Conservation (phyloP, 2,113 vertebrate genomes). For the Lipophrys pholis region DNA sequence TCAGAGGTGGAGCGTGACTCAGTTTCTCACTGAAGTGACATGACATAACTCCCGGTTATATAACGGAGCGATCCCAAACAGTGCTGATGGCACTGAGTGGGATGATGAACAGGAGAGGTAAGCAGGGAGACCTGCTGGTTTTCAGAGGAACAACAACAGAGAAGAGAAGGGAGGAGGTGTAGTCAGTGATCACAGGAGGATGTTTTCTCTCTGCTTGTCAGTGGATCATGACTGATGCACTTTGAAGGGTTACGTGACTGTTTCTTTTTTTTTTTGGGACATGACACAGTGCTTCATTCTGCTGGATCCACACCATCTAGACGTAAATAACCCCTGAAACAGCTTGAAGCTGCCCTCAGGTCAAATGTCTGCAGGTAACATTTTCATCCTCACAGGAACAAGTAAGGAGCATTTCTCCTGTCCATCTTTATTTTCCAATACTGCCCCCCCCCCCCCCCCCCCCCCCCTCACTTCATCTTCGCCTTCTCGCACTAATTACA, state of each 20-base stretch:
- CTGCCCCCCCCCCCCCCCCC: neutral
- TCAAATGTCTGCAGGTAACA: neutral
- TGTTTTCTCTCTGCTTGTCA: too few relatives aligned
- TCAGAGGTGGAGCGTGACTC: constrained; percentile 34
- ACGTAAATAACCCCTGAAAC: neutral
- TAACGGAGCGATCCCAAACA: too few relatives aligned
- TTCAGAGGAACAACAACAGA: too few relatives aligned
- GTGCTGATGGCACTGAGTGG: too few relatives aligned
- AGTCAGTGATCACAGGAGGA: too few relatives aligned
- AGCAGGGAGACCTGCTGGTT: too few relatives aligned
- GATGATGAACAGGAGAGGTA: too few relatives aligned
- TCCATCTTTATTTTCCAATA: constrained; percentile 24
- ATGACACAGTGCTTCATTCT: too few relatives aligned
- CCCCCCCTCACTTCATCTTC: constrained; percentile 12
- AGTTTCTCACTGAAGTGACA: constrained; percentile 46
- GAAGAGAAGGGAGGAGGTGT: too few relatives aligned
- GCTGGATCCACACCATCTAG: neutral
- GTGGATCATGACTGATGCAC: too few relatives aligned
- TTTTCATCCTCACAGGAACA: neutral
- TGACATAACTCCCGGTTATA: constrained; percentile 52
- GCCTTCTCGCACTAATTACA: constrained; percentile 30
- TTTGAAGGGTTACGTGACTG: too few relatives aligned
- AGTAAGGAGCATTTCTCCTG: neutral
- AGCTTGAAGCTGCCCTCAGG: neutral
- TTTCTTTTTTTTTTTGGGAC: too few relatives aligned